These are phyloP conservation scores for Macropus fuliginosus DNA, from an alignment of 2,797 vertebrate species.

Conservation along the genomic window DNA sequence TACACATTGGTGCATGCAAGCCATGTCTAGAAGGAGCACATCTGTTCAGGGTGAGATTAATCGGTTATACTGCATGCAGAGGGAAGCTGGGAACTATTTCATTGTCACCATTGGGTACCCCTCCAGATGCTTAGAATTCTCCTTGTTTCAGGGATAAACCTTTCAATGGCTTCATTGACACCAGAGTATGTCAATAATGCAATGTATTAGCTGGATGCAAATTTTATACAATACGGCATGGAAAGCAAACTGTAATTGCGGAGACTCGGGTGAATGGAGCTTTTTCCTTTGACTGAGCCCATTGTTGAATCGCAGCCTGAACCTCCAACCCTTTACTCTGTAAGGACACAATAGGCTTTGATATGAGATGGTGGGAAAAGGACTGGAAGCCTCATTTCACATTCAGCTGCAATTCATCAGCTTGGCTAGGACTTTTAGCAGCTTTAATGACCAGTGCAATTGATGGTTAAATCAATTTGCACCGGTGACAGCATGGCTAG, in stretches of 20 bases:
- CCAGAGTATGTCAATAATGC: conserved; percentile 87
- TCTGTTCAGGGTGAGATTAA: conserved; percentile 79
- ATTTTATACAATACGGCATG: conserved; percentile 87
- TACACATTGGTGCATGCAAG: conserved; percentile 36
- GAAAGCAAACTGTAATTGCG: conserved; percentile 88
- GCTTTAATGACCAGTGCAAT: conserved; percentile 92
- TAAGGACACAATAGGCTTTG: conserved; percentile 95
- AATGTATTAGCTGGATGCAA: conserved; percentile 86
- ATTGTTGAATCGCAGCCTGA: conserved; percentile 92
- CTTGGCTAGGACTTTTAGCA: conserved; percentile 88
- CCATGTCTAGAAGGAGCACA: conserved; percentile 76
- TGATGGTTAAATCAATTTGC: conserved; percentile 97
- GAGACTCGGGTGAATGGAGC: conserved; percentile 85
- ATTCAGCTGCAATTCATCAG: conserved; percentile 91
- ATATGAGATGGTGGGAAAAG: conserved; percentile 94
- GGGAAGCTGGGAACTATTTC: conserved; percentile 79
- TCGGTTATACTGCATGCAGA: conserved; percentile 65
- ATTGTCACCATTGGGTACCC: conserved; percentile 77
- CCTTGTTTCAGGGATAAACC: conserved; percentile 83
- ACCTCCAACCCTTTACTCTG: conserved; percentile 92
- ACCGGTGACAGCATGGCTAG: conserved; percentile 93
- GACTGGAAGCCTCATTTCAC: conserved; percentile 89
- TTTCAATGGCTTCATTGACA: conserved; percentile 86
- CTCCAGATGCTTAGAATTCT: conserved; percentile 87
- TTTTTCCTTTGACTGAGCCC: conserved; percentile 87